A percentile compares a stretch with the other conserved stretches of the same genome.
phyloP scores from a whole-genome alignment of 2,797 vertebrate genomes.

The Chaetophractus vellerosus region DNA sequence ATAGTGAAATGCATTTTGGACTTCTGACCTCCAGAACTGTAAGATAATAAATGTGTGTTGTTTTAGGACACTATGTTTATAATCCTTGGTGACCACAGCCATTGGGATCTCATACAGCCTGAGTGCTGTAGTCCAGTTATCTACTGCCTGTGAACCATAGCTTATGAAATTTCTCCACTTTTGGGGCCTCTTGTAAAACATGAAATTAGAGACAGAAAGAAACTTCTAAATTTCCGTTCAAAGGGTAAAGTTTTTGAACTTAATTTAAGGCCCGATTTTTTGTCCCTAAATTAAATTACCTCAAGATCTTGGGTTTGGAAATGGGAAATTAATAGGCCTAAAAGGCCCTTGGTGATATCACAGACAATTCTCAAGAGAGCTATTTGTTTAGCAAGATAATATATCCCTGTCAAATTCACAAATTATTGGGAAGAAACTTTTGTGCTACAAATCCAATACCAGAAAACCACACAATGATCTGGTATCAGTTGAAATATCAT shows the following conservation, averaged over 20 bases:
- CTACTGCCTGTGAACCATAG: not conserved
- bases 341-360: not conserved
- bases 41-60: not conserved
- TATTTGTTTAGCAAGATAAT: not conserved
- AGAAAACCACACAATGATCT: not conserved
- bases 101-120: not conserved
- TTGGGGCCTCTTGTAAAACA: slow-evolving; percentile 27
- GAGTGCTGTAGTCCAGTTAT: not conserved
- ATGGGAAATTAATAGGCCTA: not conserved
- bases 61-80: not conserved
- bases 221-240: not conserved
- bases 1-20: not conserved
- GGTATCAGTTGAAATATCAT: not conserved
- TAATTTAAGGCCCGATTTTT: not conserved
- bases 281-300: slow-evolving; percentile 35
- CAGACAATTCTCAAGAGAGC: not conserved
- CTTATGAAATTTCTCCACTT: not conserved
- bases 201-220: not conserved
- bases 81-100: slow-evolving; percentile 3
- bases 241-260: not conserved
- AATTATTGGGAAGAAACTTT: slow-evolving; percentile 6
- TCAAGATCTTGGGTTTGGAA: not conserved
- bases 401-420: not conserved
- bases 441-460: not conserved
- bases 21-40: not conserved